Base-by-base conservation (phyloP, 1,140 invertebrate species). In the Nasonia giraulti region DNA sequence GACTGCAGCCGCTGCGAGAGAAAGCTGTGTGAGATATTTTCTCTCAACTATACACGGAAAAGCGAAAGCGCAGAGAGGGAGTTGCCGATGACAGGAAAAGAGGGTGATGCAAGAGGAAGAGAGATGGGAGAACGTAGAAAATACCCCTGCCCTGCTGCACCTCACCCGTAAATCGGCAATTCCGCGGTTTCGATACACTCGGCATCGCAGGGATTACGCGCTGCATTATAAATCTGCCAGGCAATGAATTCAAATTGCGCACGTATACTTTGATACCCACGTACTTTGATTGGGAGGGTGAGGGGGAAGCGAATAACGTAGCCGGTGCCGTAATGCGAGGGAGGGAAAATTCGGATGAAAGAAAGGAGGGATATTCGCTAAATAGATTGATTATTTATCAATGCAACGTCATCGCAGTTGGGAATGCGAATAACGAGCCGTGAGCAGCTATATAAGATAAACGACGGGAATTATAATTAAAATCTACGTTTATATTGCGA, bases 221-320 rank as follows among this genome's bases (percentile, higher is more conserved):
- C 8, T 44, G 10, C 40, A 69, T 80, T 80, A 69, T 80, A 80
- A 80, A 80, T 80, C 62, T 69, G 37, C 8, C 7, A 10, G 27
- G 78, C 62, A 80, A 80, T 80, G 33, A 69, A 80, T 80, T 80
- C 78, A 69, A 80, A 80, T 44, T 80, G 78, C n/a, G 78, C 55
- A 68, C 31, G 20, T 69, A n/a, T n/a, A n/a, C n/a, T n/a, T n/a
- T n/a, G n/a, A n/a, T n/a, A n/a, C n/a, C n/a, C n/a, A n/a, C n/a
- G n/a, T n/a, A 69, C 62, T 80, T 80, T 80, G 62, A 80, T 80
- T 80, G 78, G 78, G 1, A 2, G 27, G 27, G 27, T 27, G 27
- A 27, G 27, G 66, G 1, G 23, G 31, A 17, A 10, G 7, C 40
- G 40, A 44, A 8, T 27, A 40, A 44, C 40, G 40, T 8, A 44